Evolutionary conservation across 2,797 vertebrate species (phyloP).

Genomic region (Gymnocypris eckloni): DNA sequence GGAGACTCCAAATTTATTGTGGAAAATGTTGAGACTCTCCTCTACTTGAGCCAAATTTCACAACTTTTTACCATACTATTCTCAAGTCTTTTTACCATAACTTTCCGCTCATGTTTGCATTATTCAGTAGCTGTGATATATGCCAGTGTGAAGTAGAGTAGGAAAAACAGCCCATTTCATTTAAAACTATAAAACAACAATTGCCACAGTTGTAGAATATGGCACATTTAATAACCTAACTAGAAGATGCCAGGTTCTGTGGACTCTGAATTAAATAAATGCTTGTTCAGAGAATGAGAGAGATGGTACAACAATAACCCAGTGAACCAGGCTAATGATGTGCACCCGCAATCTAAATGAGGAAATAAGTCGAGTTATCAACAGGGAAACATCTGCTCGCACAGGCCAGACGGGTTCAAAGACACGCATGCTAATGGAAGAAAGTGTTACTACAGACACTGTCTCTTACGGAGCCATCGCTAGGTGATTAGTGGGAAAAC

Average conservation of each 20-base stretch:
- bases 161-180: not conserved
- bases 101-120: not conserved
- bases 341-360: constrained; percentile 29
- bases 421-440: not conserved
- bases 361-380: constrained; percentile 52
- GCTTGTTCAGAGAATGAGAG: not conserved
- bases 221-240: not conserved
- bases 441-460: not conserved
- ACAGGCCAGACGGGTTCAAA: constrained; percentile 16
- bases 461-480: not conserved
- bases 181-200: not conserved
- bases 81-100: not conserved
- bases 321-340: constrained; percentile 1
- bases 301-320: constrained; percentile 17
- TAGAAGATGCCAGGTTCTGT: not conserved
- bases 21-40: not conserved
- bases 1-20: not conserved
- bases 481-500: not conserved
- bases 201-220: not conserved
- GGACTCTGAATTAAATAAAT: not conserved
- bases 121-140: not conserved
- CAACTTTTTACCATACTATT: not conserved
- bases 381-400: constrained; percentile 55
- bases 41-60: not conserved
- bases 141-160: not conserved